A percentile compares a stretch with the other conserved stretches of the same genome.
phyloP scores from a whole-genome alignment of 2,888 invertebrate genomes.

The Drosophila percnosoma region DNA sequence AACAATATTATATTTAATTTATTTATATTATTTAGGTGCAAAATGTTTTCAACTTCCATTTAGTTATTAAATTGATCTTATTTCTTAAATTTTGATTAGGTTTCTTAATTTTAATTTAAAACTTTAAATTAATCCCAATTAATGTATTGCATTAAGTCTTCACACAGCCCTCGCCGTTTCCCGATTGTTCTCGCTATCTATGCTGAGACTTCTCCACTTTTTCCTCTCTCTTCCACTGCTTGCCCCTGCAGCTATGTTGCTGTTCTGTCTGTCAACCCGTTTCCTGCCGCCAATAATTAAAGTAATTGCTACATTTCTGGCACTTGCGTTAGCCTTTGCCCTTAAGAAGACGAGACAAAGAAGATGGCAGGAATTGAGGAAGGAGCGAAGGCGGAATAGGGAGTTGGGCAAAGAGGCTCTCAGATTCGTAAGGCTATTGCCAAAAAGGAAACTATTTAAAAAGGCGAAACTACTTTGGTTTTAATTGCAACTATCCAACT shows the following conservation, averaged over 20 bases:
- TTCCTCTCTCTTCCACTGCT: background rate
- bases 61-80: background rate
- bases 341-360: slow-evolving; percentile 5
- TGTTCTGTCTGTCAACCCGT: slow-evolving; percentile 73
- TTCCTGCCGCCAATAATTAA: slow-evolving; percentile 80
- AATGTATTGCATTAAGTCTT: background rate
- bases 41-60: background rate
- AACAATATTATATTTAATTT: background rate
- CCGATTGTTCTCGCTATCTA: slow-evolving; percentile 17
- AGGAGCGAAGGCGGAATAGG: background rate
- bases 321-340: slow-evolving; percentile 63
- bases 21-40: too few relatives aligned
- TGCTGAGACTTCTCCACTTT: slow-evolving; percentile 7
- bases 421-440: slow-evolving; percentile 56
- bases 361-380: background rate
- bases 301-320: slow-evolving; percentile 79
- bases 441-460: slow-evolving; percentile 79
- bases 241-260: slow-evolving; percentile 22
- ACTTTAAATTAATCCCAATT: background rate
- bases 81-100: background rate
- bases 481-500: slow-evolving; percentile 71
- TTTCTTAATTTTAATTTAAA: background rate
- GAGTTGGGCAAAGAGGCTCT: slow-evolving; percentile 20
- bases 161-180: slow-evolving; percentile 26
- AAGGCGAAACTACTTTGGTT: slow-evolving; percentile 78